Evolutionary conservation across 1,140 invertebrate genomes (phyloP).

Genomic region (Choristoneura fumiferana): DNA sequence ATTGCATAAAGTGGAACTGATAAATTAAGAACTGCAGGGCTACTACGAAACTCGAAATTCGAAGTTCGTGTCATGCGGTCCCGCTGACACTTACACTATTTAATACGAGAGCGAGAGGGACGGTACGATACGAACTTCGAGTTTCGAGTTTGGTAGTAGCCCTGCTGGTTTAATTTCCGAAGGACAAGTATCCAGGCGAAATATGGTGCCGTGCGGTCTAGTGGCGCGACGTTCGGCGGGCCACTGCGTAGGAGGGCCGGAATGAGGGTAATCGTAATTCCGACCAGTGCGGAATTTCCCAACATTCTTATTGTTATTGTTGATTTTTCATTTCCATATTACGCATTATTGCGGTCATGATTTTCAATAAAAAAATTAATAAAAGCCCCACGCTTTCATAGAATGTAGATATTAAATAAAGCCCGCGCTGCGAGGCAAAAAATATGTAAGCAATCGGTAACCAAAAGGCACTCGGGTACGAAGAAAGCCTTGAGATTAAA

Average conservation of each 20-base stretch:
- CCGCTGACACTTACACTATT: too few species aligned
- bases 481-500: not conserved
- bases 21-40: too few species aligned
- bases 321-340: slow-evolving; percentile 9
- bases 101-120: too few species aligned
- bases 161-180: not conserved
- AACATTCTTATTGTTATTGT: slow-evolving; percentile 11
- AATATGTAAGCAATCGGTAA: slow-evolving; percentile 3
- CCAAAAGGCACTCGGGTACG: not conserved
- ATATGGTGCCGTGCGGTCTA: slow-evolving; percentile 59
- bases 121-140: too few species aligned
- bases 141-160: too few species aligned
- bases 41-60: too few species aligned
- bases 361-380: slow-evolving; percentile 13
- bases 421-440: slow-evolving; percentile 11
- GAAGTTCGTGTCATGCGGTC: too few species aligned
- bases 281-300: slow-evolving; percentile 19
- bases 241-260: slow-evolving; percentile 27
- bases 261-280: slow-evolving; percentile 38
- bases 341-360: not conserved
- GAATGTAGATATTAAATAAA: slow-evolving; percentile 13
- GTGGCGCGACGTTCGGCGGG: slow-evolving; percentile 47
- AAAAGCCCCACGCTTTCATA: not conserved
- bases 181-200: slow-evolving; percentile 12
- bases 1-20: too few species aligned